Evolutionary conservation across 2,797 vertebrate genomes (phyloP), one percentile per base, ranked within the genome.

Genomic region (Telmatherina bonti): DNA sequence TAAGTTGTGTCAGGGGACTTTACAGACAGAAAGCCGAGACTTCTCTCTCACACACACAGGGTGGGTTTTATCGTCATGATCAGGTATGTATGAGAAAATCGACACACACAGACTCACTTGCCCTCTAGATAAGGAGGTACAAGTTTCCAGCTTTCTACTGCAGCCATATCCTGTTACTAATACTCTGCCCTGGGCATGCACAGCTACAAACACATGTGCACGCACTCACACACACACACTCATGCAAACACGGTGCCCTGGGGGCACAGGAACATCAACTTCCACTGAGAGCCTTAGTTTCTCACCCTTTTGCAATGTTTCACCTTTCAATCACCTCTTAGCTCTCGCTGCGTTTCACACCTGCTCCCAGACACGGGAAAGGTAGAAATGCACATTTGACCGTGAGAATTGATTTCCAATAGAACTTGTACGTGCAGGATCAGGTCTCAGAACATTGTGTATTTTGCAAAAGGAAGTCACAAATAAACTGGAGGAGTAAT

Each of bases 121-220:
- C 93, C 93, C 93, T 93, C 92, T 90, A 95, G 94, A 95, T 94
- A 94, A 95, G 93, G 93, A 94, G 93, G 92, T 93, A 93, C 93
- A 93, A 82, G 92, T 93, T 94, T 94, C 92, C 86, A 93, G 89
- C 82, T 92, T 93, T 93, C 87, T 80, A 88, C 92, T 93, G 92
- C 87, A 91, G 92, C 85, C 88, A 62, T 95, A 95, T 97, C 96
- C 90, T 93, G 90, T 98, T 98, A 96, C 96, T 96, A 95, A 94
- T 90, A 94, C 93, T 93, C 92, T 92, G 94, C 94, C 91, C 73
- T 67, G 68, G 79, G 92, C 88, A 66, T 60, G 65, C 60, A 86
- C 87, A 88, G 90, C 76, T 60, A 70, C 59, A 69, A 65, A 41
- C 66, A 67, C 51, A 52, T 52, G 64, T 22, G 51, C 72, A 68